phyloP scores from a whole-genome alignment of 1,140 invertebrate species.

The Halictus rubicundus region DNA sequence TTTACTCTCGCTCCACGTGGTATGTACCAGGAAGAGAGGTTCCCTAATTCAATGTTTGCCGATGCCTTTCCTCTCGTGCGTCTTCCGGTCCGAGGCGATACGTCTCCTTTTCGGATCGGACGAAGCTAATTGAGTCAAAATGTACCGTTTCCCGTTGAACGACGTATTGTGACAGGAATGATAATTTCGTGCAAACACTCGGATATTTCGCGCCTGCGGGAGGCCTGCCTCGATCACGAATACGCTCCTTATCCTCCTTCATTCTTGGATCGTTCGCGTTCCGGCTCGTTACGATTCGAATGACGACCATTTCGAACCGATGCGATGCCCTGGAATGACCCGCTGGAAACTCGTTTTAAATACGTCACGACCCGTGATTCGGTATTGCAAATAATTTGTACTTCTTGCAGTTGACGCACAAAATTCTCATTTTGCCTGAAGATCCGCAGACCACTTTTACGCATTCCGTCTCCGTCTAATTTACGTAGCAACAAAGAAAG shows the following conservation, averaged over 20 bases:
- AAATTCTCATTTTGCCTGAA: too few relatives aligned
- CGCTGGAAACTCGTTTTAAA: conserved; percentile 34
- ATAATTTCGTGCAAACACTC: conserved; percentile 59
- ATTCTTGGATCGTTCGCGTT: conserved; percentile 19
- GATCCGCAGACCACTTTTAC: too few relatives aligned
- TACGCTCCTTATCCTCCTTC: conserved; percentile 38
- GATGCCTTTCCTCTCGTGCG: background rate
- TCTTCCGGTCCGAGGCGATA: conserved; percentile 35
- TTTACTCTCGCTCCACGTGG: background rate
- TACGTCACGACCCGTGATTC: conserved; percentile 3
- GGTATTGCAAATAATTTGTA: conserved; percentile 1
- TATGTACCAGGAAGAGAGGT: conserved; percentile 29
- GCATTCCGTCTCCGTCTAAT: too few relatives aligned
- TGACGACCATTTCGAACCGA: conserved; percentile 47
- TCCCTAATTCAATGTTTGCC: conserved; percentile 42
- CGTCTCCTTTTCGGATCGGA: conserved; percentile 20
- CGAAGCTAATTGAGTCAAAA: conserved; percentile 58
- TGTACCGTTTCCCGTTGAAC: conserved; percentile 58
- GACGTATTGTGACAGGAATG: conserved; percentile 65
- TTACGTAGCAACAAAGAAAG: too few relatives aligned
- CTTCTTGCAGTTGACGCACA: too few relatives aligned
- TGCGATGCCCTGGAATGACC: conserved; percentile 22
- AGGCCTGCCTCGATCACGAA: conserved; percentile 57
- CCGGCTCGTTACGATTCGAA: conserved; percentile 51
- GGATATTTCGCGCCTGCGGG: conserved; percentile 62